Evolutionary conservation across 2,113 vertebrate species (phyloP).

Genomic region (Scytalopus superciliaris): DNA sequence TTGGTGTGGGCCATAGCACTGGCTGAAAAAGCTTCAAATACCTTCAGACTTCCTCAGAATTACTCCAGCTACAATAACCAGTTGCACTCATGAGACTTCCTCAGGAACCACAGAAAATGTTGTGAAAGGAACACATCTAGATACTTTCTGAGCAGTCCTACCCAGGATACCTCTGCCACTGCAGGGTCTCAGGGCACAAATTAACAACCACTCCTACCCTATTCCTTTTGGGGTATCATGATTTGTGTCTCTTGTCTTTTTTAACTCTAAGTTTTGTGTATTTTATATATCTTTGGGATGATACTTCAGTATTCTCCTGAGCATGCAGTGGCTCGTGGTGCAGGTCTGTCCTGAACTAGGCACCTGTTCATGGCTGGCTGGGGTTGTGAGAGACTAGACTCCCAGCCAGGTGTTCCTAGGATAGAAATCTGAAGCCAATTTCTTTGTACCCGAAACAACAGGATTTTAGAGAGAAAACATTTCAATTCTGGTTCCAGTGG

Average conservation of each 20-base stretch:
- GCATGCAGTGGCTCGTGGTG: neutral
- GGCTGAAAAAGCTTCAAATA: neutral
- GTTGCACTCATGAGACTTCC: accelerated
- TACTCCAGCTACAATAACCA: neutral
- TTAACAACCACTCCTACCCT: neutral
- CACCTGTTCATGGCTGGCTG: neutral
- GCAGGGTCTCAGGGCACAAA: neutral
- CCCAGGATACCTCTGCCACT: neutral
- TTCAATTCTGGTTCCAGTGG: neutral
- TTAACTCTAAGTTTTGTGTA: neutral
- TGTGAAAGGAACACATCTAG: neutral
- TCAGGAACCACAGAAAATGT: neutral
- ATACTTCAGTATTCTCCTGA: accelerated
- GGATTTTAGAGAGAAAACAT: neutral
- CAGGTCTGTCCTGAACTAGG: neutral
- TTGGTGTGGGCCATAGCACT: neutral
- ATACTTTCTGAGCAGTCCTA: neutral
- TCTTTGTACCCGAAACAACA: neutral
- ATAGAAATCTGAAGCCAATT: neutral
- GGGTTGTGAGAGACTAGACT: neutral
- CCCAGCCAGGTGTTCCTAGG: neutral
- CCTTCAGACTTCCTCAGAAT: neutral
- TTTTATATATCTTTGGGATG: neutral
- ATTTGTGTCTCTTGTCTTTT: neutral
- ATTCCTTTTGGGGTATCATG: neutral